Conservation (phyloP, 2,888 invertebrate genomes). For the Apomyelois bistriatella region DNA sequence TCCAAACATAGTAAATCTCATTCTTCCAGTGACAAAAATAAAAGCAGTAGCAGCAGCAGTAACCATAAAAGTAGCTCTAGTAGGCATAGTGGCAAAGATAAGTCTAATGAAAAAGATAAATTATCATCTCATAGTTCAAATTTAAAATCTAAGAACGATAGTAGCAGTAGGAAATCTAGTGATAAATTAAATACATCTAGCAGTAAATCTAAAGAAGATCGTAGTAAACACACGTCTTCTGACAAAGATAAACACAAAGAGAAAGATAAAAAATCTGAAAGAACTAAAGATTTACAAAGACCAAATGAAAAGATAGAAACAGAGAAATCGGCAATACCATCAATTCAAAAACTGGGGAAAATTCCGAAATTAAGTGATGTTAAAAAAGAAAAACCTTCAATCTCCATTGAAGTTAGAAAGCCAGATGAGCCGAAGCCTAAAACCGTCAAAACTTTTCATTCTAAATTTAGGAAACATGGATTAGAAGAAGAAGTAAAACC, state of each 20-base stretch:
- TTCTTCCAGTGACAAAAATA: slow-evolving; percentile 63
- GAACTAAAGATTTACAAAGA: slow-evolving; percentile 40
- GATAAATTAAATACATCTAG: slow-evolving; percentile 54
- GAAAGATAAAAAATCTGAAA: slow-evolving; percentile 39
- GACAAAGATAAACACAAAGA: slow-evolving; percentile 54
- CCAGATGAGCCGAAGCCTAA: slow-evolving; percentile 87
- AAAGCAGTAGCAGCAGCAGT: slow-evolving; percentile 44
- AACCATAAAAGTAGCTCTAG: slow-evolving; percentile 52
- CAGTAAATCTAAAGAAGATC: slow-evolving; percentile 55
- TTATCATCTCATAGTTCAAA: slow-evolving; percentile 58
- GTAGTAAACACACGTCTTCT: slow-evolving; percentile 39
- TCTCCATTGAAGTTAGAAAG: slow-evolving; percentile 90
- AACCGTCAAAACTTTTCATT: slow-evolving; percentile 94
- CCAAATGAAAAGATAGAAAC: slow-evolving; percentile 81
- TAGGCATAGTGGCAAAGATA: slow-evolving; percentile 63
- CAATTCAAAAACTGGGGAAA: slow-evolving; percentile 87
- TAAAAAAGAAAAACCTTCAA: slow-evolving; percentile 85
- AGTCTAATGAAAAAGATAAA: slow-evolving; percentile 45
- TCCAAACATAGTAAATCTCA: slow-evolving; percentile 62
- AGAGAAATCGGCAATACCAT: slow-evolving; percentile 83
- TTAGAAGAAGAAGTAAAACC: slow-evolving; percentile 92
- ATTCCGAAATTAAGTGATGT: slow-evolving; percentile 85
- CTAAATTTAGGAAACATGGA: slow-evolving; percentile 95
- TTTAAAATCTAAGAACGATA: slow-evolving; percentile 64
- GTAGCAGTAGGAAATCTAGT: slow-evolving; percentile 41